phyloP scores from a whole-genome alignment of 2,113 vertebrate genomes.

The Limanda limanda region DNA sequence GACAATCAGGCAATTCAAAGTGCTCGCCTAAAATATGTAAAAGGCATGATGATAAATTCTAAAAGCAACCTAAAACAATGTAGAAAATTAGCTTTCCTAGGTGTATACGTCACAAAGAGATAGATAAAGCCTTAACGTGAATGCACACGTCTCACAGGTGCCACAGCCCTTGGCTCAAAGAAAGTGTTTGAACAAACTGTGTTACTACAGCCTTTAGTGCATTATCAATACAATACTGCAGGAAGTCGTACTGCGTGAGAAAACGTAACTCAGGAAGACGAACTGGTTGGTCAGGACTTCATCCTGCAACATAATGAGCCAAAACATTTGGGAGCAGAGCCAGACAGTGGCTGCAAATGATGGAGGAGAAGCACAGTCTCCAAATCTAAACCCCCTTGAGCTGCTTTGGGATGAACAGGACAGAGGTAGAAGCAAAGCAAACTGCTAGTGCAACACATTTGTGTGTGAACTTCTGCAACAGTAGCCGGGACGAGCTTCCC shows the following conservation, averaged over 20 bases:
- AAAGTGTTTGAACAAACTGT: neutral
- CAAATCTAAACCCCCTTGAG: neutral
- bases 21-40: no score
- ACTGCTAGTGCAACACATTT: neutral
- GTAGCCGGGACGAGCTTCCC: neutral
- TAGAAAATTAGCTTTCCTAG: no score
- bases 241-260: neutral
- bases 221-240: neutral
- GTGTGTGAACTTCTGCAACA: neutral
- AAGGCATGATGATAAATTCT: no score
- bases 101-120: no score
- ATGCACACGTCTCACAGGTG: neutral
- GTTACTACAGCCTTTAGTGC: neutral
- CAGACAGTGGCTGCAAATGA: neutral
- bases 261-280: neutral
- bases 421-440: neutral
- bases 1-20: no score
- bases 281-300: neutral
- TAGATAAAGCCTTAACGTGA: no score
- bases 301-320: neutral
- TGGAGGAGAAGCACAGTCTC: neutral
- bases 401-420: neutral
- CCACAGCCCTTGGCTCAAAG: neutral
- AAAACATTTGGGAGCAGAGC: neutral
- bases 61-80: no score